These are phyloP conservation scores for Squalus acanthias DNA, from an alignment of 2,797 vertebrate species.

Conservation along the genomic window DNA sequence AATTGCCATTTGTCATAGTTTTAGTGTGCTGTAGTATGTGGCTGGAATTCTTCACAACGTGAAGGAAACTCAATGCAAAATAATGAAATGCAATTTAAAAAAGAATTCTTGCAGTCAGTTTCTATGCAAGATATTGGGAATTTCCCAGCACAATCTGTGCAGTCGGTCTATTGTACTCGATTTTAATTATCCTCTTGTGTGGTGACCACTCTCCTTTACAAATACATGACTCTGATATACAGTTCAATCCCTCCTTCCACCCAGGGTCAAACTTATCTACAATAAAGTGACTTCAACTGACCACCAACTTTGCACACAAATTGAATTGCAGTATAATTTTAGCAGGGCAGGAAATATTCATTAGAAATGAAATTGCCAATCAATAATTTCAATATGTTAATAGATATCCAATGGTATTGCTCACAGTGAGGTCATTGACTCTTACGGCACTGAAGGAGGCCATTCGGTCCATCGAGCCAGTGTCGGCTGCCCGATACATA, in stretches of 20 bases:
- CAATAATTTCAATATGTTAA: not conserved
- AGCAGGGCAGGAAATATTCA: not conserved
- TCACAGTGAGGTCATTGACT: not conserved
- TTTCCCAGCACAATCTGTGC: not conserved
- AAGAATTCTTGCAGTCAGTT: not conserved
- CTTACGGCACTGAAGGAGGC: not conserved
- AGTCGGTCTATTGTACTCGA: not conserved
- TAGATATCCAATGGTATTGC: not conserved
- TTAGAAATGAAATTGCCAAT: not conserved
- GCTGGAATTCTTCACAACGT: not conserved
- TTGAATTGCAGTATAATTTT: not conserved
- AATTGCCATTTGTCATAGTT: not conserved
- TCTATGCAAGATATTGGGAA: not conserved
- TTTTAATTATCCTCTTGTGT: slow-evolving; percentile 1
- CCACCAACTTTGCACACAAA: not conserved
- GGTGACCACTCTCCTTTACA: not conserved
- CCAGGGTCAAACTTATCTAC: not conserved
- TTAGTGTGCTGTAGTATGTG: not conserved
- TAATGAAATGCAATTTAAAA: slow-evolving; percentile 19
- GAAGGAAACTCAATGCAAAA: slow-evolving; percentile 28
- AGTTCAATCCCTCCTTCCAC: not conserved
- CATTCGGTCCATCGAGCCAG: not conserved
- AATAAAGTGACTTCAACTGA: not conserved
- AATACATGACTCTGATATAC: not conserved
- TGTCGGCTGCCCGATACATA: not conserved